Evolutionary conservation across 2,888 invertebrate species (phyloP).

Genomic region (Mongoloraphidia duomilia): DNA sequence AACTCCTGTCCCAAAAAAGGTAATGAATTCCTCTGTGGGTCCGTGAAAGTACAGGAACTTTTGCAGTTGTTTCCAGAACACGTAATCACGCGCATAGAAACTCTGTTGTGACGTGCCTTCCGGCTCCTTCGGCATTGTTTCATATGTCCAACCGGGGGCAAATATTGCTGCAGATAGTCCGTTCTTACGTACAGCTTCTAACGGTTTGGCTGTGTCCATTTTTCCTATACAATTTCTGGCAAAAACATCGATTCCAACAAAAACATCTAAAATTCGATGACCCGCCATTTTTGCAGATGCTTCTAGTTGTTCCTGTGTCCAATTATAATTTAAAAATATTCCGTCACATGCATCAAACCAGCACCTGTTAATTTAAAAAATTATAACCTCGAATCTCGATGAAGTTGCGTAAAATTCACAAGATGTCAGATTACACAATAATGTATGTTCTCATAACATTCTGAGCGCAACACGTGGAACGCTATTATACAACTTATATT

Average conservation of each 20-base stretch:
- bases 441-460: too few relatives aligned
- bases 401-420: too few relatives aligned
- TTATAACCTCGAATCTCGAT: too few relatives aligned
- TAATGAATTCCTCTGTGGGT: slow-evolving; percentile 47
- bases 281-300: slow-evolving; percentile 35
- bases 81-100: slow-evolving; percentile 50
- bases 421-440: too few relatives aligned
- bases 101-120: slow-evolving; percentile 21
- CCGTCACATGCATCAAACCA: slow-evolving; percentile 82
- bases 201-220: slow-evolving; percentile 30
- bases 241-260: slow-evolving; percentile 87
- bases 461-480: too few relatives aligned
- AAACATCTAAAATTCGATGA: slow-evolving; percentile 54
- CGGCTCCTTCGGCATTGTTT: slow-evolving; percentile 35
- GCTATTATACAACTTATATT: too few relatives aligned
- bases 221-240: slow-evolving; percentile 79
- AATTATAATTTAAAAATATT: slow-evolving; percentile 87
- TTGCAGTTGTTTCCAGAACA: slow-evolving; percentile 62
- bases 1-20: slow-evolving; percentile 69
- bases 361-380: slow-evolving; percentile 30
- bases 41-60: slow-evolving; percentile 53
- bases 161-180: slow-evolving; percentile 83
- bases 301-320: slow-evolving; percentile 53
- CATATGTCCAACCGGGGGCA: slow-evolving; percentile 91
- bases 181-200: slow-evolving; percentile 42